These are phyloP conservation scores for Mythimna vitellina DNA, from an alignment of 2,888 invertebrate species.

Conservation along the genomic window DNA sequence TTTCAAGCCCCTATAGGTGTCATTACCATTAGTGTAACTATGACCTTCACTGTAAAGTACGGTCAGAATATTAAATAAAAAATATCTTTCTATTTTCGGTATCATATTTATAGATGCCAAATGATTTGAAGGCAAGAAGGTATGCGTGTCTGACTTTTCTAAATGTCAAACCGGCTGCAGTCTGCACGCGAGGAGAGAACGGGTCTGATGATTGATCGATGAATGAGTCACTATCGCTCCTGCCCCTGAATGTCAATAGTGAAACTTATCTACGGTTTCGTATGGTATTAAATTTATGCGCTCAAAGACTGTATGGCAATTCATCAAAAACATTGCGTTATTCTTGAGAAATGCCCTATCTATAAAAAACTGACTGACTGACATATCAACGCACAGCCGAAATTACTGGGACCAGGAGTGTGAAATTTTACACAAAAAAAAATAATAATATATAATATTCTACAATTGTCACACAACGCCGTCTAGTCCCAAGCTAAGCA, in stretches of 20 bases:
- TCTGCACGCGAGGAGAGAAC: conserved; percentile 22
- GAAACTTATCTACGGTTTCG: no score
- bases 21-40: conserved; percentile 50
- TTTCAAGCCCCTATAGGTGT: conserved; percentile 20
- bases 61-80: conserved; percentile 35
- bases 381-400: no score
- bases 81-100: conserved; percentile 23
- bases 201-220: conserved; percentile 13
- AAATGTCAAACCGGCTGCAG: conserved; percentile 31
- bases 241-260: neutral
- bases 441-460: no score
- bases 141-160: conserved; percentile 36
- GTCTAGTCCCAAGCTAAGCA: no score
- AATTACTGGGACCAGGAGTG: no score
- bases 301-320: no score
- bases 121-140: conserved; percentile 24
- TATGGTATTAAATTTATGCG: no score
- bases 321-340: no score
- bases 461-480: no score
- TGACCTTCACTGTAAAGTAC: conserved; percentile 52
- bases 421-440: no score
- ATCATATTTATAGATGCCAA: conserved; percentile 33
- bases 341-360: no score
- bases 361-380: no score
- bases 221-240: neutral